A percentile compares a stretch with the other conserved stretches of the same genome.
These are phyloP conservation scores for Polyploca ridens DNA, from an alignment of 2,888 invertebrate genomes.

Conservation along the genomic window DNA sequence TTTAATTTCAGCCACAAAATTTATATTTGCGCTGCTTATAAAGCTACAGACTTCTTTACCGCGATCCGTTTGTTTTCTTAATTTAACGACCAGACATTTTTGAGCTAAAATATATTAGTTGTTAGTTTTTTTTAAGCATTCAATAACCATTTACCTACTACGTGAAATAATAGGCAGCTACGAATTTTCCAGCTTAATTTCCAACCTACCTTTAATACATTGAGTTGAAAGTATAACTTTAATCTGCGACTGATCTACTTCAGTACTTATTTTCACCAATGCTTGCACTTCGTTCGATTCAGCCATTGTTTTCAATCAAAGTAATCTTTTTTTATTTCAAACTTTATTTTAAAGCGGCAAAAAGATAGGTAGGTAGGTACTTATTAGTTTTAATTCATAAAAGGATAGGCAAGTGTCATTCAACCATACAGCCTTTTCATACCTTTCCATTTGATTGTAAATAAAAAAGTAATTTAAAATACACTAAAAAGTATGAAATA, in stretches of 20 bases:
- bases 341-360: constrained; percentile 9
- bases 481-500: too few relatives aligned
- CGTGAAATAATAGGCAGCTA: neutral
- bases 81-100: constrained; percentile 56
- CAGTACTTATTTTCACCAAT: constrained; percentile 57
- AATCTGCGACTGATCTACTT: constrained; percentile 63
- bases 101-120: constrained; percentile 53
- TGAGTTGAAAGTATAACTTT: constrained; percentile 61
- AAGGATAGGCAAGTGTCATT: too few relatives aligned
- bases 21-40: constrained; percentile 58
- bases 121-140: neutral
- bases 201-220: constrained; percentile 65
- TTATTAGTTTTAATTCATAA: too few relatives aligned
- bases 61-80: constrained; percentile 57
- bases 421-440: too few relatives aligned
- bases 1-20: constrained; percentile 65
- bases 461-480: too few relatives aligned
- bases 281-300: constrained; percentile 56
- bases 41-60: constrained; percentile 55
- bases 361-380: neutral
- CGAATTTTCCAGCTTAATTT: neutral
- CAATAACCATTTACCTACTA: neutral
- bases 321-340: neutral
- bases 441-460: too few relatives aligned
- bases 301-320: constrained; percentile 47